Percentiles rank a stretch among this genome's conserved stretches.
phyloP scores from a whole-genome alignment of 1,140 invertebrate genomes.

The Eurosta solidaginis region DNA sequence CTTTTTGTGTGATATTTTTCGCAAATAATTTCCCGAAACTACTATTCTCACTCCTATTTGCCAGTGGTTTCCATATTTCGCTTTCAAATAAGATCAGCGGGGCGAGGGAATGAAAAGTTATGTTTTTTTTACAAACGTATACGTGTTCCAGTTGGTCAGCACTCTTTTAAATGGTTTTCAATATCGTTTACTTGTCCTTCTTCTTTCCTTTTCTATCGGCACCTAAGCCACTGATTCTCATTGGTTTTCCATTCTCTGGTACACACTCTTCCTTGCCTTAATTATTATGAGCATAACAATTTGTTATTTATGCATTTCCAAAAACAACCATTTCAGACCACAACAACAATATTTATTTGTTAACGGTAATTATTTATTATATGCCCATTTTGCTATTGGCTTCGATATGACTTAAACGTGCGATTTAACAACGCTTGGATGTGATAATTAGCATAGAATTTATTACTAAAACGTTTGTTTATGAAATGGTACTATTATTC shows the following conservation, averaged over 20 bases:
- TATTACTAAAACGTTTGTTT: background rate
- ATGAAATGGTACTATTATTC: background rate
- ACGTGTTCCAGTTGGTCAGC: too few species aligned
- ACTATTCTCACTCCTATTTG: too few species aligned
- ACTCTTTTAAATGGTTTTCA: too few species aligned
- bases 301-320: background rate
- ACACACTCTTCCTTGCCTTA: background rate
- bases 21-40: too few species aligned
- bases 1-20: too few species aligned
- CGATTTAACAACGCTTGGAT: background rate
- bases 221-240: too few species aligned
- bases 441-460: background rate
- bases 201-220: too few species aligned
- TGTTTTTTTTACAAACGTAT: too few species aligned
- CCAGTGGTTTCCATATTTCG: too few species aligned
- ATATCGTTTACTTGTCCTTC: too few species aligned
- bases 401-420: background rate
- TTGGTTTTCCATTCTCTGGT: background rate
- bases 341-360: background rate
- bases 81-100: too few species aligned
- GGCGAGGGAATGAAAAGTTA: too few species aligned
- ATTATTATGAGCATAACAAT: background rate
- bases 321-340: background rate
- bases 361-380: conserved; percentile 18
- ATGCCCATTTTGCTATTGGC: background rate